A percentile compares a stretch with the other conserved stretches of the same genome.
These are phyloP conservation scores for Siderastrea radians DNA, from an alignment of 92 coral and sea anemone genomes.

Conservation along the genomic window DNA sequence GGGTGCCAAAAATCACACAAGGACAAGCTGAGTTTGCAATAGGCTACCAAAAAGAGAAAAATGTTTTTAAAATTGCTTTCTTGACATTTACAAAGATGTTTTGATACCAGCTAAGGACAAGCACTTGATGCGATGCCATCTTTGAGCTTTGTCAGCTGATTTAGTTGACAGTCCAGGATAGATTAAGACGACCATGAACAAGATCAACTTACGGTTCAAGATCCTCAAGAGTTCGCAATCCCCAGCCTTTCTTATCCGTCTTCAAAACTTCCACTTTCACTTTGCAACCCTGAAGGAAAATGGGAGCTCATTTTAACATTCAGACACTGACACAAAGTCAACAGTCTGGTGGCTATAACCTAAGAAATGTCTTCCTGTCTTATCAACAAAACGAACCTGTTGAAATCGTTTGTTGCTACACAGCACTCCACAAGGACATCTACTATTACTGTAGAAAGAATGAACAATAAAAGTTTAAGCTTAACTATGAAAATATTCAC, in stretches of 20 bases:
- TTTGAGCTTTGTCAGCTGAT: background rate
- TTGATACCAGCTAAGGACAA: too few species aligned
- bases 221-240: conserved; percentile 86
- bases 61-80: too few species aligned
- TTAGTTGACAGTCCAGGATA: background rate
- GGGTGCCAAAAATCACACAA: too few species aligned
- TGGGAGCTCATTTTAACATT: background rate
- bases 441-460: conserved; percentile 74
- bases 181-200: too few species aligned
- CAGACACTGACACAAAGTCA: background rate
- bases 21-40: too few species aligned
- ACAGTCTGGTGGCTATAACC: background rate
- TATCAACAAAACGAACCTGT: conserved; percentile 56
- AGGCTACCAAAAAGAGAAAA: too few species aligned
- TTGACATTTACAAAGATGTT: too few species aligned
- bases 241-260: conserved; percentile 99
- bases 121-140: background rate
- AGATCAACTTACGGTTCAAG: conserved; percentile 77
- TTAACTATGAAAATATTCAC: too few species aligned
- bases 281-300: conserved; percentile 84
- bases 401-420: conserved; percentile 96
- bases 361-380: background rate
- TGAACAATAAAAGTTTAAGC: background rate
- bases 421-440: conserved; percentile 88
- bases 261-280: conserved; percentile 92